Conservation (phyloP, 2,888 invertebrate genomes). For the Capitulum mitella region DNA sequence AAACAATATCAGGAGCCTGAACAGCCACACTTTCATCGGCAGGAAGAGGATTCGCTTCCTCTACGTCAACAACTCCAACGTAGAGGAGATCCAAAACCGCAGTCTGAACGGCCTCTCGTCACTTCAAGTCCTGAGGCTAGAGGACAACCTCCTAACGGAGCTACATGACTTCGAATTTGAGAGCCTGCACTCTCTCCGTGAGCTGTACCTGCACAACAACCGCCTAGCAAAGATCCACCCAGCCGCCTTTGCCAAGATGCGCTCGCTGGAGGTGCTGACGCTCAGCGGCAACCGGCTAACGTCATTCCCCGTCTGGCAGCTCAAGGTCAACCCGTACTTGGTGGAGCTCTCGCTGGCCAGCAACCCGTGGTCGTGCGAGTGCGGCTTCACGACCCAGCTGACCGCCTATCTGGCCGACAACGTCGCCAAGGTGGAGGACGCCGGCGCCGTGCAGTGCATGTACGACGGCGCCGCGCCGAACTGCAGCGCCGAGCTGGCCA, state of each 20-base stretch:
- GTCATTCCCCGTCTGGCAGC: slow-evolving; percentile 78
- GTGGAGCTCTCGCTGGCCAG: slow-evolving; percentile 74
- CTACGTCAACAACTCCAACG: slow-evolving; percentile 80
- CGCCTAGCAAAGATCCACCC: slow-evolving; percentile 73
- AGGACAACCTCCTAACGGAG: slow-evolving; percentile 72
- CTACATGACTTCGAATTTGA: slow-evolving; percentile 75
- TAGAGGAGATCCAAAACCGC: slow-evolving; percentile 75
- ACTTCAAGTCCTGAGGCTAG: slow-evolving; percentile 71
- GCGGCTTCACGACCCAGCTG: slow-evolving; percentile 65
- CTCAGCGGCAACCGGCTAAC: slow-evolving; percentile 75
- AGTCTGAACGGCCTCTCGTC: slow-evolving; percentile 81
- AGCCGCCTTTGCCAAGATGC: slow-evolving; percentile 70
- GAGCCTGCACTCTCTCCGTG: slow-evolving; percentile 70
- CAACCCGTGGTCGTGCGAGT: slow-evolving; percentile 88
- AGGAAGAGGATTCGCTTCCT: slow-evolving; percentile 79
- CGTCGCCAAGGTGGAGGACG: slow-evolving; percentile 71
- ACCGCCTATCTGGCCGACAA: slow-evolving; percentile 71
- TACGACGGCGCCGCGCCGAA: slow-evolving; percentile 42
- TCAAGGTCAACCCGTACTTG: slow-evolving; percentile 69
- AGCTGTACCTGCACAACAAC: slow-evolving; percentile 81
- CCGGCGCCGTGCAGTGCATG: slow-evolving; percentile 64
- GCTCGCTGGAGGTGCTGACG: slow-evolving; percentile 72
- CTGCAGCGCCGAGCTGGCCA: slow-evolving; percentile 43
- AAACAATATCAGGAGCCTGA: slow-evolving; percentile 76
- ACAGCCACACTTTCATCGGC: slow-evolving; percentile 83